A percentile compares a stretch with the other conserved stretches of the same genome.
These are phyloP conservation scores for Plebejus anna DNA, from an alignment of 2,888 invertebrate species.

Conservation along the genomic window DNA sequence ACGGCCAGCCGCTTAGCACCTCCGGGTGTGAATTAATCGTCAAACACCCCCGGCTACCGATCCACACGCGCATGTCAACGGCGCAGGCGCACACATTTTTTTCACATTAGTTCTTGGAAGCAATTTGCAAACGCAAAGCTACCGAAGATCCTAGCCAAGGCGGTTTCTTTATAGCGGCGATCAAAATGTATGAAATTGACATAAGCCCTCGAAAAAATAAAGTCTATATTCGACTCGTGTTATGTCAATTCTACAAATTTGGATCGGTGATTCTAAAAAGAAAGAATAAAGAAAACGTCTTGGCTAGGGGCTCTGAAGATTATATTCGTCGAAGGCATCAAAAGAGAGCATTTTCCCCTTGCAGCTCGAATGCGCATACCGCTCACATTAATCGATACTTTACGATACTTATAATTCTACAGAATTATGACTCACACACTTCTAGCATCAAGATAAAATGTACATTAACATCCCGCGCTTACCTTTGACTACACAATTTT, in stretches of 20 bases:
- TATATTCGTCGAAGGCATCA: neutral
- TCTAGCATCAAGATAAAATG: constrained; percentile 22
- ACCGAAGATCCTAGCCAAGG: neutral
- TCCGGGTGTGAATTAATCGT: constrained; percentile 54
- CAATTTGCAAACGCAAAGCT: constrained; percentile 9
- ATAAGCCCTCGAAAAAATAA: no score
- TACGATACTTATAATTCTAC: neutral
- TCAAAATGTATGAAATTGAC: no score
- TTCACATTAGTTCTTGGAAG: constrained; percentile 2
- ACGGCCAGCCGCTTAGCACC: constrained; percentile 47
- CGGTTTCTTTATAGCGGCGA: no score
- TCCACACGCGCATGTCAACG: constrained; percentile 34
- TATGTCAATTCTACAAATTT: no score
- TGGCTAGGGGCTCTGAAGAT: neutral
- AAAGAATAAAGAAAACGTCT: no score
- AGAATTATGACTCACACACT: constrained; percentile 23
- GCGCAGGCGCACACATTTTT: constrained; percentile 13
- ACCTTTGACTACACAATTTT: constrained; percentile 24
- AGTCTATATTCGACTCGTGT: no score
- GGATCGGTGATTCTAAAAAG: no score
- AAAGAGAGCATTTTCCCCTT: neutral
- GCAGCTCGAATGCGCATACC: neutral
- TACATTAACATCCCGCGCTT: constrained; percentile 11
- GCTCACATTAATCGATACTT: neutral
- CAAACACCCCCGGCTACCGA: constrained; percentile 57